Conservation (phyloP, 2,797 vertebrate genomes). For the Neoniphon sammara region DNA sequence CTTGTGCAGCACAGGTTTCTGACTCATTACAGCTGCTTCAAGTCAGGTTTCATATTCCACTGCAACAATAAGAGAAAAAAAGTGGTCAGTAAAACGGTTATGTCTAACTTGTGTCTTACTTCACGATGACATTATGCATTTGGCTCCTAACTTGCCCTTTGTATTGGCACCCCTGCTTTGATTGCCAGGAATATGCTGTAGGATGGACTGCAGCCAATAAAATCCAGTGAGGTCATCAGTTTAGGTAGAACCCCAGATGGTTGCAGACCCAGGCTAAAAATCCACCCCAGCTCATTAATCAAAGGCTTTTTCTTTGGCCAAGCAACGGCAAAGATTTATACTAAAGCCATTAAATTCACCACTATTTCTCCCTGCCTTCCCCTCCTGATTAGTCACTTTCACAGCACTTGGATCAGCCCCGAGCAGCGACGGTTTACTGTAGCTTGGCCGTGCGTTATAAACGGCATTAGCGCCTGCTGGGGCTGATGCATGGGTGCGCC, state of each 20-base stretch:
- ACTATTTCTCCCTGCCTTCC: slow-evolving; percentile 21
- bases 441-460: slow-evolving; percentile 24
- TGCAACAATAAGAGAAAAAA: slow-evolving; percentile 19
- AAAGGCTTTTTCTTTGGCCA: slow-evolving; percentile 35
- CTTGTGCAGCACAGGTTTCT: slow-evolving; percentile 1
- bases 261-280: slow-evolving; percentile 44
- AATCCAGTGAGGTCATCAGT: slow-evolving; percentile 70
- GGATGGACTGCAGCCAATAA: slow-evolving; percentile 56
- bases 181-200: slow-evolving; percentile 51
- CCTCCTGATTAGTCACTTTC: slow-evolving; percentile 47
- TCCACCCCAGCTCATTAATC: slow-evolving; percentile 66
- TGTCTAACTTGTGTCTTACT: slow-evolving; percentile 31
- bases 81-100: background rate
- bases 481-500: slow-evolving; percentile 28
- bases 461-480: slow-evolving; percentile 49
- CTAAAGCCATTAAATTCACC: slow-evolving; percentile 42
- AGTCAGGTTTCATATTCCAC: slow-evolving; percentile 13
- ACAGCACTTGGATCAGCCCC: slow-evolving; percentile 18
- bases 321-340: slow-evolving; percentile 45
- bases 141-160: slow-evolving; percentile 34
- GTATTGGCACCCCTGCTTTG: slow-evolving; percentile 42
- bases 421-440: background rate
- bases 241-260: slow-evolving; percentile 65
- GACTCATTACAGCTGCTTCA: slow-evolving; percentile 1
- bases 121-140: slow-evolving; percentile 25